Evolutionary conservation across 2,797 vertebrate species (phyloP).

Genomic region (Neosalanx taihuensis): DNA sequence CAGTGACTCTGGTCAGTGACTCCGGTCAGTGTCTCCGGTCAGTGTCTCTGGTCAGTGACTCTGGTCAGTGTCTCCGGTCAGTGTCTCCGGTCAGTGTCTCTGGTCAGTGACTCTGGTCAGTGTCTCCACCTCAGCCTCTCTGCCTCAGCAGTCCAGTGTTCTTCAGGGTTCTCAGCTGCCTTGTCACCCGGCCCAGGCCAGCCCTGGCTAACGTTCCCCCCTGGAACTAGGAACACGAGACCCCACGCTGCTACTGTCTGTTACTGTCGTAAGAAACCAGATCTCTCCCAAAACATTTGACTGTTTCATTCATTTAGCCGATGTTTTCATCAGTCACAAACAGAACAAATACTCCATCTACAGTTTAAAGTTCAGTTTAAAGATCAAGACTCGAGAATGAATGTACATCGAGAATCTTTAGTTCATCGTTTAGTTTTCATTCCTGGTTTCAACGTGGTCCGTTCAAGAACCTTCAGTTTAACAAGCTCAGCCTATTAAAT

Average conservation of each 20-base stretch:
- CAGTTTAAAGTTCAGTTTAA: too few species aligned
- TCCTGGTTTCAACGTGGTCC: too few species aligned
- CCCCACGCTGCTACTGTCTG: neutral
- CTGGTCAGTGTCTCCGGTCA: too few species aligned
- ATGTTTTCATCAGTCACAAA: too few species aligned
- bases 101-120: neutral
- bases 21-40: too few species aligned
- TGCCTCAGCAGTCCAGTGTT: constrained; percentile 6
- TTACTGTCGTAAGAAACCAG: neutral
- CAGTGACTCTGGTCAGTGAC: neutral
- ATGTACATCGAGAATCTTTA: too few species aligned
- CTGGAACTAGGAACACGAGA: neutral
- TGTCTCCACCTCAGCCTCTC: constrained; percentile 19
- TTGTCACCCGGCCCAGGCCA: constrained; percentile 10
- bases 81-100: neutral
- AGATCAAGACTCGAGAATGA: too few species aligned
- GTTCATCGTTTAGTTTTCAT: too few species aligned
- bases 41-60: constrained; percentile 6
- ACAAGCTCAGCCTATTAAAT: neutral
- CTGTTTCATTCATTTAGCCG: too few species aligned
- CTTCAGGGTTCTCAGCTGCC: constrained; percentile 3
- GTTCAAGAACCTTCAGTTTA: neutral
- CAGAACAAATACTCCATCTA: too few species aligned
- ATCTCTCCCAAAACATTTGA: too few species aligned
- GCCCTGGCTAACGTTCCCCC: neutral